These are phyloP conservation scores for Ostrea denselamellosa DNA, from an alignment of 1,140 invertebrate species.

Conservation along the genomic window DNA sequence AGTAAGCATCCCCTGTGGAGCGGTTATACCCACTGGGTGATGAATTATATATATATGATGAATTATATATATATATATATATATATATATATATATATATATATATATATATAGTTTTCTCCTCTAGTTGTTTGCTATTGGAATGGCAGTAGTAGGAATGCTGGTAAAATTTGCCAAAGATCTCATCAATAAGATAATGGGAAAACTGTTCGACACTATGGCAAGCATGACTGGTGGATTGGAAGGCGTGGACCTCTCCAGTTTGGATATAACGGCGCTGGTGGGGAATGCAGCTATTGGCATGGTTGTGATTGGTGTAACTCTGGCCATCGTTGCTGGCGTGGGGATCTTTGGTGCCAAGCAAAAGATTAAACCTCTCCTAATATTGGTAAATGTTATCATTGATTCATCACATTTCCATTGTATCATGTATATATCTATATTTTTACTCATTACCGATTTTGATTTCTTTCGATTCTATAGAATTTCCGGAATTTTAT, in stretches of 20 bases:
- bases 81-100: too few species aligned
- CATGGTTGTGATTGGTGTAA: not conserved
- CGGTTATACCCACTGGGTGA: too few species aligned
- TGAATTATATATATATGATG: too few species aligned
- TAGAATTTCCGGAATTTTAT: too few species aligned
- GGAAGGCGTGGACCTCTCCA: conserved; percentile 20
- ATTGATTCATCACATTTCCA: too few species aligned
- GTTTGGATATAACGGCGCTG: not conserved
- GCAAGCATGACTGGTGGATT: conserved; percentile 2
- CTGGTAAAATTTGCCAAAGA: conserved; percentile 16
- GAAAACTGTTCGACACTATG: not conserved
- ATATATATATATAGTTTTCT: not conserved
- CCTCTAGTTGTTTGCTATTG: not conserved
- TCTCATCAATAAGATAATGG: conserved; percentile 2
- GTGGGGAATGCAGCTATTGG: conserved; percentile 10
- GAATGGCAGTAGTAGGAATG: not conserved
- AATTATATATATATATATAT: too few species aligned
- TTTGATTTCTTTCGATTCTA: too few species aligned
- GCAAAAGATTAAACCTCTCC: conserved; percentile 15
- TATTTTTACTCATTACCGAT: too few species aligned
- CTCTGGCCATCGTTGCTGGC: not conserved
- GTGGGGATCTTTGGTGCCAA: conserved; percentile 7
- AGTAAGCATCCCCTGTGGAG: too few species aligned
- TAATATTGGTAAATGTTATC: not conserved
- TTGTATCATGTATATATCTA: too few species aligned